Evolutionary conservation across 1,140 invertebrate species (phyloP), one percentile per base, ranked within the genome.

Genomic region (Panagrolaimus sp.): DNA sequence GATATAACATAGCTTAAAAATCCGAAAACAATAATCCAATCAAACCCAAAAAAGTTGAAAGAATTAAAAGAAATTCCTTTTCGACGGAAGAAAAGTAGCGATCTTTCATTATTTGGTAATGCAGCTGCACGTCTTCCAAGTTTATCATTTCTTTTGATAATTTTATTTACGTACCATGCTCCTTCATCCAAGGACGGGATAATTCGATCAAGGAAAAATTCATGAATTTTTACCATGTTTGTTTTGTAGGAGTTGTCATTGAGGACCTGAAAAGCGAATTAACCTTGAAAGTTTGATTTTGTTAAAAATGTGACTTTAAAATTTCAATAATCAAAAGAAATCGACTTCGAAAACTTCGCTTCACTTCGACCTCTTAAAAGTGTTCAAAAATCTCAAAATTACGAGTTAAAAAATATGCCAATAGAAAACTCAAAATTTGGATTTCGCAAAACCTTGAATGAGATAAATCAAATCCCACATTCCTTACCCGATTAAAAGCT

Each of bases 1-100:
- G 31, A 38, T 4, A 38, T 7, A 38, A 38, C 7, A 38, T 4
- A 38, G 7, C 31, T 38, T 38, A 38, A 38, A 38, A 38, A 38
- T 38, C 2, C 31, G 7, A 38, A 38, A 38, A 7, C 3, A n/a
- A 23, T 11, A 57, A 23, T 27, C 51, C 51, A 57, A 57, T 57
- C 51, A 57, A 57, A 27, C 11, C 51, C 51, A 57, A 57, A 57
- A 57, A 25, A 57, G 11, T 20, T 13, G 20, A 57, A 57, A 57
- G 20, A 25, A n/a, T 27, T 20, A 8, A 57, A 27, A 16, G 20
- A 57, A 57, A 57, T 57, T 20, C 51, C 51, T 27, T 57, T 27
- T 3, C 51, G 14, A 11, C 51, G 14, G 51, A 57, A 57, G 27
- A 57, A 57, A 20, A 57, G 20, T 9, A 57, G 14, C 13, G 51